Conservation (phyloP, 1,140 invertebrate genomes). For the Penaeus vannamei region DNA sequence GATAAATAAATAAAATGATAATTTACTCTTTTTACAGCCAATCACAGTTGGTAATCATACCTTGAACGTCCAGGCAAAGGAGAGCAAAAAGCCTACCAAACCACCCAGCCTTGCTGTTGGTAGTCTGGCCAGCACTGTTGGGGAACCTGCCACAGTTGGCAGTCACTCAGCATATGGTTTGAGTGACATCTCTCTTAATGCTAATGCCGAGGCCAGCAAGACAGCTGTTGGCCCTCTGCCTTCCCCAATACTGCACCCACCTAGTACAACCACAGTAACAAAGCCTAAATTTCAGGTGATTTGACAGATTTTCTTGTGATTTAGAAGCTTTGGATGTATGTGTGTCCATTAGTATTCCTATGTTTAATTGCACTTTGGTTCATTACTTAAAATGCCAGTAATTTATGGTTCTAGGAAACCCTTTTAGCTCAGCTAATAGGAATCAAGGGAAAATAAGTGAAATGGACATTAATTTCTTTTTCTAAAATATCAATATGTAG, state of each 20-base stretch:
- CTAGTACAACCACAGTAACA: conserved; percentile 44
- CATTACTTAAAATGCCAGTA: too few species aligned
- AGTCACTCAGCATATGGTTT: conserved; percentile 42
- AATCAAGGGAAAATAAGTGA: too few species aligned
- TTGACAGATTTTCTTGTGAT: conserved; percentile 12
- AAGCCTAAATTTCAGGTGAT: conserved; percentile 64
- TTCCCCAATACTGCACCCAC: conserved; percentile 29
- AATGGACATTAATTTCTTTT: too few species aligned
- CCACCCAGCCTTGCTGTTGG: conserved; percentile 17
- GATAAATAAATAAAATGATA: conserved; percentile 8
- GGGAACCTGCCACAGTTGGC: not conserved
- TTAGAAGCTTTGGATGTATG: too few species aligned
- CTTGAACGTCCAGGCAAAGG: conserved; percentile 56
- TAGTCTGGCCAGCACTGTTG: conserved; percentile 3
- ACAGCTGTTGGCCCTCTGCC: conserved; percentile 30
- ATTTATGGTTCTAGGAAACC: too few species aligned
- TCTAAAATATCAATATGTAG: too few species aligned
- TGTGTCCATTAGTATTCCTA: too few species aligned
- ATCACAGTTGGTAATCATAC: conserved; percentile 53
- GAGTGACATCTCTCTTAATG: conserved; percentile 46
- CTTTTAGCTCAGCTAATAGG: too few species aligned
- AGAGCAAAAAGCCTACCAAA: conserved; percentile 47
- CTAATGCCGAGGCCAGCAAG: conserved; percentile 33
- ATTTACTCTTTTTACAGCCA: conserved; percentile 59
- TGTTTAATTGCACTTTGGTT: too few species aligned